Evolutionary conservation across 2,888 invertebrate species (phyloP), one percentile per base, ranked within the genome.

Genomic region (Ennomos erosarius): DNA sequence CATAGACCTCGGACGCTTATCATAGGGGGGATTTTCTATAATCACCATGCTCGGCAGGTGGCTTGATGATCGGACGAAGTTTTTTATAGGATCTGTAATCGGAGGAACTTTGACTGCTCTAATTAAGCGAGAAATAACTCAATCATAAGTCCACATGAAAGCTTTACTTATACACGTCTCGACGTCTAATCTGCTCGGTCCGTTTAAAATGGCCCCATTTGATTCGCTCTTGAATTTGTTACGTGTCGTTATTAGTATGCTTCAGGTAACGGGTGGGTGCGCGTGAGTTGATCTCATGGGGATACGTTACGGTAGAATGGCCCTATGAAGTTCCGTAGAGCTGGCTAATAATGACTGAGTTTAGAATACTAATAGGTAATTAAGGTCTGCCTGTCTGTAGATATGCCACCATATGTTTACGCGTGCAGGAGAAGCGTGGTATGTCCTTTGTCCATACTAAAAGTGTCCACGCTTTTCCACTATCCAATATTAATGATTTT

Each of bases 211-310:
- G 78, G 79, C 76, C 75, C 74, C 77, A 84, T 89, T 88, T 75
- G 87, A 73, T 75, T 70, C 85, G 85, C 82, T 82, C 80, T 84
- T 84, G 81, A 81, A 81, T 82, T 84, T 82, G 85, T 87, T 87
- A 87, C 89, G 87, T 88, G 87, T 87, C 77, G 76, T 79, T 84
- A 85, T 88, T 87, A 87, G 80, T 73, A 59, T 63, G 69, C 52
- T 68, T 65, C 71, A 69, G 67, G 75, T 87, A 86, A 85, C 87
- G 87, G 87, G 70, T 73, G 76, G 70, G 65, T 77, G 81, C 78
- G 76, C 79, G 76, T 76, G 75, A 68, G 67, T 38, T 51, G 54
- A 55, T 65, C 52, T 43, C 60, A 46, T 47, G 50, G 62, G 57
- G 56, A 51, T 47, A 38, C 35, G 38, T 40, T 38, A 39, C 50